These are phyloP conservation scores for Isichthys henryi DNA, from an alignment of 2,113 vertebrate species.

Conservation along the genomic window DNA sequence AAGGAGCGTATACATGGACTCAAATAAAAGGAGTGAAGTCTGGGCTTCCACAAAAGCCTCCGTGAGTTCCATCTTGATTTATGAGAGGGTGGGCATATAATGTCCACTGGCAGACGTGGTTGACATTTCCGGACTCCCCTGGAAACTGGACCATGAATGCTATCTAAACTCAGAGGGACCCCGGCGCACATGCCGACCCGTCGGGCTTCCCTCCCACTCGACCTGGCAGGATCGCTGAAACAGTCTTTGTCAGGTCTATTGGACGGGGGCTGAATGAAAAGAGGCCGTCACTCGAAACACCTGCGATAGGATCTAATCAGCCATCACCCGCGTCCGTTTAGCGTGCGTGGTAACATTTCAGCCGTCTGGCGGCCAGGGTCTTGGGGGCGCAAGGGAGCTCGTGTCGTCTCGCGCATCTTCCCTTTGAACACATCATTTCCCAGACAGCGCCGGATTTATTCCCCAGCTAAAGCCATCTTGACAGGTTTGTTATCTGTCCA, in stretches of 20 bases:
- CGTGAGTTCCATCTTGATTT: slow-evolving; percentile 55
- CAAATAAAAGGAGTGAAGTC: slow-evolving; percentile 22
- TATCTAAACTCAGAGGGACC: slow-evolving; percentile 64
- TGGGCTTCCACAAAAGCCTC: slow-evolving; percentile 53
- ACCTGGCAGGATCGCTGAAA: slow-evolving; percentile 48
- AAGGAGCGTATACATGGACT: slow-evolving; percentile 5
- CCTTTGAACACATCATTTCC: slow-evolving; percentile 72
- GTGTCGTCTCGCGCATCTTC: slow-evolving; percentile 59
- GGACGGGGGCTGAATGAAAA: slow-evolving; percentile 52
- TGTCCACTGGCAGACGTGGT: slow-evolving; percentile 52
- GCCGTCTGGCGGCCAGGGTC: slow-evolving; percentile 55
- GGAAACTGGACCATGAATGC: slow-evolving; percentile 65
- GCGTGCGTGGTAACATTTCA: slow-evolving; percentile 57
- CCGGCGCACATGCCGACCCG: slow-evolving; percentile 25
- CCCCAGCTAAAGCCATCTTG: slow-evolving; percentile 70
- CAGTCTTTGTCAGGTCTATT: slow-evolving; percentile 54
- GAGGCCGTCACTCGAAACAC: slow-evolving; percentile 59
- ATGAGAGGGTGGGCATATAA: slow-evolving; percentile 50
- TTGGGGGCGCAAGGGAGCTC: slow-evolving; percentile 62
- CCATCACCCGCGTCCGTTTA: slow-evolving; percentile 60
- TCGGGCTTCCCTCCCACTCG: slow-evolving; percentile 38
- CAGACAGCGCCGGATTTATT: slow-evolving; percentile 69
- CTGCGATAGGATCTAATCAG: slow-evolving; percentile 69
- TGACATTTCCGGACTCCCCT: slow-evolving; percentile 69
- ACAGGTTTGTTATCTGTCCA: slow-evolving; percentile 88